Percentiles rank a stretch among this genome's conserved stretches.
Evolutionary conservation across 2,113 vertebrate genomes (phyloP).

Genomic region (Psittacara wagleri): DNA sequence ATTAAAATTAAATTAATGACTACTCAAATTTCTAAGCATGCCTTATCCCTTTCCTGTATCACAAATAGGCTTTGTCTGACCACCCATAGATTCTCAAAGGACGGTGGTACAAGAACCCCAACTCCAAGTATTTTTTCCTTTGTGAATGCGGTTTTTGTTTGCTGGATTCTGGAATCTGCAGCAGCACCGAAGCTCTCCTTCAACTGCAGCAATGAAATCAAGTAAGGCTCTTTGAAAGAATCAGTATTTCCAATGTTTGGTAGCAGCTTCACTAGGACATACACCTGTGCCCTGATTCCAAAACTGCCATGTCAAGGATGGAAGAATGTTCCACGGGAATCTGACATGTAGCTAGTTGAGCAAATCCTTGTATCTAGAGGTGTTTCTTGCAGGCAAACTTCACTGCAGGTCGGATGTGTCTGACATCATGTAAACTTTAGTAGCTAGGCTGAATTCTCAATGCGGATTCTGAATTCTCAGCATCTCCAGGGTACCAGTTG

Average conservation of each 20-base stretch:
- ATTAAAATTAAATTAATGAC: background rate
- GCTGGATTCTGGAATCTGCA: background rate
- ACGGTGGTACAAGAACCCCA: background rate
- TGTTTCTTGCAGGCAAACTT: background rate
- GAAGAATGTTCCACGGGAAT: background rate
- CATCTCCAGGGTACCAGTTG: conserved; percentile 21
- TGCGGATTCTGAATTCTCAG: background rate
- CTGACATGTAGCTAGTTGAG: background rate
- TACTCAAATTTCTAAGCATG: background rate
- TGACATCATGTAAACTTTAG: background rate
- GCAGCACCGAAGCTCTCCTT: background rate
- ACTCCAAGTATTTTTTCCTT: background rate
- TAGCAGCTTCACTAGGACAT: background rate
- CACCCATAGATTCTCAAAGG: background rate
- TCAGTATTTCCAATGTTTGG: background rate
- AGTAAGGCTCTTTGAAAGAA: background rate
- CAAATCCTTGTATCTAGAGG: background rate
- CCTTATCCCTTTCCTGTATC: background rate
- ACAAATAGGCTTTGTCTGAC: background rate
- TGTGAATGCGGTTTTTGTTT: background rate
- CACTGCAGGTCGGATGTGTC: background rate
- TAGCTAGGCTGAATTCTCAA: background rate
- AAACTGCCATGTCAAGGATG: background rate
- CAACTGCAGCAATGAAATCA: background rate
- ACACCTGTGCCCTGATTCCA: background rate